phyloP scores from a whole-genome alignment of 2,113 vertebrate genomes.

The Mesocricetus auratus region DNA sequence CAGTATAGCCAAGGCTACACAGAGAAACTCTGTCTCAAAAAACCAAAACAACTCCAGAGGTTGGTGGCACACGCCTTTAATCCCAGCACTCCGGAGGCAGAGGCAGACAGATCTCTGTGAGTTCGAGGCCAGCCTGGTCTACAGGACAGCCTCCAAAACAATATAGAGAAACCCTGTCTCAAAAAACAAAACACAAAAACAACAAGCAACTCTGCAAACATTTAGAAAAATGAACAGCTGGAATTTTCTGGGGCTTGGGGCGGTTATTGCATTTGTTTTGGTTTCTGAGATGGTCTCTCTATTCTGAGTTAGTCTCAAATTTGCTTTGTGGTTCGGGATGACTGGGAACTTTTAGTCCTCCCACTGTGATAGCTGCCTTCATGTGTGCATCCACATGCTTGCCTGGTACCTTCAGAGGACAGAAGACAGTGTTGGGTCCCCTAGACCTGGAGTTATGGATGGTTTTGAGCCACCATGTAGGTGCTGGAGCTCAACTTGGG shows the following conservation, averaged over 20 bases:
- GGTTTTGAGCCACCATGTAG: neutral
- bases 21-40: too few relatives aligned
- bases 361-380: neutral
- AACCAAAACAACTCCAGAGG: too few relatives aligned
- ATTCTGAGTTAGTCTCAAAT: neutral
- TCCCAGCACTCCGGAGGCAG: too few relatives aligned
- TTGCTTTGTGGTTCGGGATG: neutral
- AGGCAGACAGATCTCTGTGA: too few relatives aligned
- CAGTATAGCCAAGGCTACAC: too few relatives aligned
- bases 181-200: too few relatives aligned
- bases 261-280: neutral
- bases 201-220: neutral
- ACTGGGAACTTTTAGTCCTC: neutral
- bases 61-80: too few relatives aligned
- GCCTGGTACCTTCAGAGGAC: neutral
- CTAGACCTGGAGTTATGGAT: neutral
- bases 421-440: neutral
- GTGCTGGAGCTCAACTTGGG: neutral
- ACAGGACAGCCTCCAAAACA: too few relatives aligned
- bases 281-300: neutral
- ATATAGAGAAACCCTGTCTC: too few relatives aligned
- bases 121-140: too few relatives aligned
- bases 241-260: neutral
- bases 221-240: slow-evolving; percentile 9
- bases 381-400: neutral